phyloP scores from a whole-genome alignment of 1,140 invertebrate species.

The Rhagoletis zephyria region DNA sequence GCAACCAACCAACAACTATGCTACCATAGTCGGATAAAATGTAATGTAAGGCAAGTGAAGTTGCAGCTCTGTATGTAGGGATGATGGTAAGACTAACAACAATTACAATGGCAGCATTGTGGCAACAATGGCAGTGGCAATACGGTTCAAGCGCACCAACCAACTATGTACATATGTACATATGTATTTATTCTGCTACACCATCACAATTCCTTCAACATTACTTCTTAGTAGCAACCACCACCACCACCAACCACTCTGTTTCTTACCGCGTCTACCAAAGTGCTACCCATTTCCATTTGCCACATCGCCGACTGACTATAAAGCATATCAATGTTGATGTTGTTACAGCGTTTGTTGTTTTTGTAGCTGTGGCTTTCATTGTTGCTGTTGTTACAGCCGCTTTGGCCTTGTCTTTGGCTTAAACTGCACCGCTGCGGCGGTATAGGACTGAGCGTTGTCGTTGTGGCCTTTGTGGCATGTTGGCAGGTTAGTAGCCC shows the following conservation, averaged over 20 bases:
- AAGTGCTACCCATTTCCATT: conserved; percentile 8
- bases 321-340: conserved; percentile 24
- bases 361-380: conserved; percentile 15
- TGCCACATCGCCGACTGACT: background rate
- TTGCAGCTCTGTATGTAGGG: background rate
- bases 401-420: conserved; percentile 36
- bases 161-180: background rate
- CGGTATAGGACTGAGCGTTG: background rate
- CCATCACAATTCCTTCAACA: conserved; percentile 15
- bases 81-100: background rate
- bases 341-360: conserved; percentile 21
- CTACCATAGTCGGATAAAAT: background rate
- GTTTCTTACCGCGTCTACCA: background rate
- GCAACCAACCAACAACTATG: background rate
- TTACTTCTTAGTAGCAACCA: background rate
- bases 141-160: background rate
- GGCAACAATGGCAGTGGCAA: background rate
- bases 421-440: conserved; percentile 28
- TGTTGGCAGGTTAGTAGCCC: background rate
- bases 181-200: background rate
- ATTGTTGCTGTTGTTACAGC: background rate
- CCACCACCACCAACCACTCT: background rate
- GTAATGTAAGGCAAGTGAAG: background rate
- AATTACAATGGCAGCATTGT: background rate
- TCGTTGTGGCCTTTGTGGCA: conserved; percentile 39